Evolutionary conservation across 2,113 vertebrate genomes (phyloP).

Genomic region (Pteropus alecto): DNA sequence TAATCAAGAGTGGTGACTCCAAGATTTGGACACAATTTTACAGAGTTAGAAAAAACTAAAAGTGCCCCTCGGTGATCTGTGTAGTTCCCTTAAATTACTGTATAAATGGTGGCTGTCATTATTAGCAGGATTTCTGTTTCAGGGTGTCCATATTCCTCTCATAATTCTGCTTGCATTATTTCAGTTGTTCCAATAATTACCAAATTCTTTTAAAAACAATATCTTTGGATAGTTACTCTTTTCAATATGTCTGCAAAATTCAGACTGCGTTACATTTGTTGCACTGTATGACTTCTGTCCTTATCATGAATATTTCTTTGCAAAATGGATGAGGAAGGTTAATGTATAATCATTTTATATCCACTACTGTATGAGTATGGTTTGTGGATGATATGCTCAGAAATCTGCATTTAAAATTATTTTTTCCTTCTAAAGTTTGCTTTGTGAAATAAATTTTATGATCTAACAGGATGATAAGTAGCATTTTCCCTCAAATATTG

Average conservation of each 20-base stretch:
- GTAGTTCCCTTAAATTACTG: background rate
- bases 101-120: background rate
- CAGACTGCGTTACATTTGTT: background rate
- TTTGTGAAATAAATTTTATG: background rate
- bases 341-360: background rate
- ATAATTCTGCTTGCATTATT: background rate
- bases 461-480: background rate
- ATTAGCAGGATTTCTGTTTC: background rate
- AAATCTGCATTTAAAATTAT: constrained; percentile 38
- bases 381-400: background rate
- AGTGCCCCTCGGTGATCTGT: background rate
- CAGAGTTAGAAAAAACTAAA: background rate
- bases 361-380: background rate
- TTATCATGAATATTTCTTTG: background rate
- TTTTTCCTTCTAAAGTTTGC: background rate
- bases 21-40: background rate
- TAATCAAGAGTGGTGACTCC: background rate
- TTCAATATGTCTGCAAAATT: background rate
- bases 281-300: background rate
- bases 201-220: background rate
- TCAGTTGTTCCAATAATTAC: background rate
- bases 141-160: background rate
- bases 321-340: background rate
- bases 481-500: background rate
- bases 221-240: background rate